These are phyloP conservation scores for Aselliscus stoliczkanus DNA, from an alignment of 2,797 vertebrate species.

Conservation along the genomic window DNA sequence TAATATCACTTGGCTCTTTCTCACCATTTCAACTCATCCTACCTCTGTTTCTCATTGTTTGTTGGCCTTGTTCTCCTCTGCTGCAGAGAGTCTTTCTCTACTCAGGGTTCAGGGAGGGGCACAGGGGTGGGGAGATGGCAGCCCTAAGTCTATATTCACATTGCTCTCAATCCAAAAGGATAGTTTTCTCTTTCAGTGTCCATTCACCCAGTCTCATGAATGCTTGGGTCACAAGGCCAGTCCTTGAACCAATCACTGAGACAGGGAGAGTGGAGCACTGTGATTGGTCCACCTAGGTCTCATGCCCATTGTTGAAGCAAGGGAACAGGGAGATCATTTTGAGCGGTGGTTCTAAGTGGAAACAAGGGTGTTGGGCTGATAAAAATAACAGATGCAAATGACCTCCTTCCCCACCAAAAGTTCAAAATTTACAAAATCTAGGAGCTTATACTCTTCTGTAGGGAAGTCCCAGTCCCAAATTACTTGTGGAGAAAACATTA, in stretches of 20 bases:
- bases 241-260: neutral
- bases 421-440: neutral
- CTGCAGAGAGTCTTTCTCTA: neutral
- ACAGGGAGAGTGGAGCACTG: neutral
- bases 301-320: neutral
- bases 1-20: neutral
- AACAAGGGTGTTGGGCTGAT: neutral
- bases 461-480: neutral
- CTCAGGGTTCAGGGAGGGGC: too few species aligned
- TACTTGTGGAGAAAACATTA: neutral
- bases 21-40: neutral
- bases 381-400: neutral
- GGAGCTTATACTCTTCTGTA: neutral
- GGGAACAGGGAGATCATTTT: neutral
- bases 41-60: neutral
- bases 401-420: neutral
- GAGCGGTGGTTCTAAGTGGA: neutral
- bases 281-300: neutral
- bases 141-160: neutral
- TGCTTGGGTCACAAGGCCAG: neutral
- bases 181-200: neutral
- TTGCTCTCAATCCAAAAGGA: neutral
- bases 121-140: neutral
- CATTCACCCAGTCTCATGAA: neutral
- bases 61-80: neutral